These are phyloP conservation scores for Tapirus terrestris DNA, from an alignment of 2,113 vertebrate species.

Conservation along the genomic window DNA sequence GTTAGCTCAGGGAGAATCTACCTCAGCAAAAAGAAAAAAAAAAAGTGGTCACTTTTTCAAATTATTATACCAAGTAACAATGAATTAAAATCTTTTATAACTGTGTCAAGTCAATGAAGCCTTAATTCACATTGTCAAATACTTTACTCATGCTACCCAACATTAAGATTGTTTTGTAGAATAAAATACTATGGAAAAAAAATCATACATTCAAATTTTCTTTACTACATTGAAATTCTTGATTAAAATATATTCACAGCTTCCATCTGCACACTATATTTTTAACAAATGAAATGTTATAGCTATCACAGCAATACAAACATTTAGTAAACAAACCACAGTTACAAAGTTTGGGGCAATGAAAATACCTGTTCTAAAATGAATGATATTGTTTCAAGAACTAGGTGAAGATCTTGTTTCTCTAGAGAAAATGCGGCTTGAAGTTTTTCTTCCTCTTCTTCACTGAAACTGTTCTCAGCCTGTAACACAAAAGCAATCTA, in stretches of 20 bases:
- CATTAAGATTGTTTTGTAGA: background rate
- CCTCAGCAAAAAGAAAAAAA: background rate
- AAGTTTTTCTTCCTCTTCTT: constrained; percentile 97
- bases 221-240: constrained; percentile 10
- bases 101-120: constrained; percentile 2
- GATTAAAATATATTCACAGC: constrained; percentile 27
- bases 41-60: background rate
- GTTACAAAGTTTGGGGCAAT: background rate
- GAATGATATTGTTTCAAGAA: constrained; percentile 94
- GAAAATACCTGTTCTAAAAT: constrained; percentile 94
- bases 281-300: background rate
- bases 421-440: constrained; percentile 93
- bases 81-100: background rate
- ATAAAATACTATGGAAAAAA: background rate
- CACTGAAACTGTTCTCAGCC: constrained; percentile 94
- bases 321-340: background rate
- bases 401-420: constrained; percentile 92
- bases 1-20: too few species aligned
- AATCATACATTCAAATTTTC: background rate
- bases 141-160: background rate
- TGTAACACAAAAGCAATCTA: constrained; percentile 79
- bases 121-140: background rate
- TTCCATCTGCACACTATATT: background rate
- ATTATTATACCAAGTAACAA: constrained; percentile 19
- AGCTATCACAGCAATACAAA: constrained; percentile 23